Evolutionary conservation across 30 jellyfish, hydroid and myxozoan species (phyloP).

Genomic region (Euphysa ruthae): DNA sequence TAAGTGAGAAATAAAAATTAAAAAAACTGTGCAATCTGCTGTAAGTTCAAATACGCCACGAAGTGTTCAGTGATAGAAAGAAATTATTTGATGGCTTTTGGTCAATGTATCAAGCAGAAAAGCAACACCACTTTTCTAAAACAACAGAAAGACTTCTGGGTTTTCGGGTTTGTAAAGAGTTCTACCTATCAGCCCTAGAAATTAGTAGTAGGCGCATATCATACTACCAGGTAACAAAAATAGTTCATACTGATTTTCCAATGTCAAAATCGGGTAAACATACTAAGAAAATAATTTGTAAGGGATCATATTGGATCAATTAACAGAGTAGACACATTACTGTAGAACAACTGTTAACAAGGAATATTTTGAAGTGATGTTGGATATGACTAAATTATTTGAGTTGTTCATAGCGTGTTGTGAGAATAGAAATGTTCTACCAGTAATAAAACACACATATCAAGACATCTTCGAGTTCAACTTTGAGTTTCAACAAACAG

Average conservation of each 20-base stretch:
- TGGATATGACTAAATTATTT: neutral
- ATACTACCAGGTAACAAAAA: too few species aligned
- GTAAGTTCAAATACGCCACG: too few species aligned
- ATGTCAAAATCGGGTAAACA: too few species aligned
- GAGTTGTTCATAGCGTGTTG: neutral
- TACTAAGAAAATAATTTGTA: too few species aligned
- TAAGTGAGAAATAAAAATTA: too few species aligned
- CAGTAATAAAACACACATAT: neutral
- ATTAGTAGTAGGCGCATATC: too few species aligned
- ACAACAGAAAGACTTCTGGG: neutral
- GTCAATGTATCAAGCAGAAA: neutral
- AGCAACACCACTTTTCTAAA: conserved; percentile 3
- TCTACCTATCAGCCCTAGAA: neutral
- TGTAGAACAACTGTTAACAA: neutral
- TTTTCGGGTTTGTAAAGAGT: neutral
- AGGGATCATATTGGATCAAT: too few species aligned
- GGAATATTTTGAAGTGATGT: neutral
- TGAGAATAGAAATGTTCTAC: neutral
- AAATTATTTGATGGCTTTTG: neutral
- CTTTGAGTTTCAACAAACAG: neutral
- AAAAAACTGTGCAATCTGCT: neutral
- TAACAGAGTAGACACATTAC: conserved; percentile 3
- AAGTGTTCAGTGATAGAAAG: neutral
- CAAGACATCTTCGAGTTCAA: neutral
- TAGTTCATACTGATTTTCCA: too few species aligned